These are phyloP conservation scores for Lamellibrachia columna DNA, from an alignment of 2,888 invertebrate species.

Conservation along the genomic window DNA sequence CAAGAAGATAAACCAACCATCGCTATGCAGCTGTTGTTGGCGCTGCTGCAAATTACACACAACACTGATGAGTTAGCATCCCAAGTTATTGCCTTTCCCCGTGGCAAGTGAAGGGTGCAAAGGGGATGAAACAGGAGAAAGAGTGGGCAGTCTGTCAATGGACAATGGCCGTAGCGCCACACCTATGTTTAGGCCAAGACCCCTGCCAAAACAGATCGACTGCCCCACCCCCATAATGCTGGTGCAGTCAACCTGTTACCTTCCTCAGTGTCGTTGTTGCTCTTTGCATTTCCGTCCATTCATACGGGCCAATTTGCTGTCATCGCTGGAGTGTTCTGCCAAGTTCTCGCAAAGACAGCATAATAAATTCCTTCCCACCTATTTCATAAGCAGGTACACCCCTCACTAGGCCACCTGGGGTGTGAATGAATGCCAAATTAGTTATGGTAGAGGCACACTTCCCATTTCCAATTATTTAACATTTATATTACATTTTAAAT, in stretches of 20 bases:
- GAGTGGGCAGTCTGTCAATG: background rate
- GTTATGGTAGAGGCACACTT: background rate
- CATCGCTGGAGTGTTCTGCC: background rate
- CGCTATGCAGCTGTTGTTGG: conserved; percentile 5
- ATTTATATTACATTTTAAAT: background rate
- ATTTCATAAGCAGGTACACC: background rate
- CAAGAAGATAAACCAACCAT: background rate
- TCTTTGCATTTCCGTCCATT: conserved; percentile 1
- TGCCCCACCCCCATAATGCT: background rate
- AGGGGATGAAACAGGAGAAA: background rate
- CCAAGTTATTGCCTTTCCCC: background rate
- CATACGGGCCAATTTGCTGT: background rate
- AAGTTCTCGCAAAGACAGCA: background rate
- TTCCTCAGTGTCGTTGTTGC: background rate
- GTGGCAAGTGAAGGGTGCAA: background rate
- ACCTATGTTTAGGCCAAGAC: background rate
- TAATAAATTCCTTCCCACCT: conserved; percentile 1
- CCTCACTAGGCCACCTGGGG: background rate
- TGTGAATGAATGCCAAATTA: background rate
- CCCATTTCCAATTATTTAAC: background rate
- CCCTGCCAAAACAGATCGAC: background rate
- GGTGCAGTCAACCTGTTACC: conserved; percentile 5
- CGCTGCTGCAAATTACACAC: background rate
- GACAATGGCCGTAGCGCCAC: background rate
- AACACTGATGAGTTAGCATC: background rate